These are phyloP conservation scores for Petaurus breviceps DNA, from an alignment of 2,113 vertebrate genomes.

Conservation along the genomic window DNA sequence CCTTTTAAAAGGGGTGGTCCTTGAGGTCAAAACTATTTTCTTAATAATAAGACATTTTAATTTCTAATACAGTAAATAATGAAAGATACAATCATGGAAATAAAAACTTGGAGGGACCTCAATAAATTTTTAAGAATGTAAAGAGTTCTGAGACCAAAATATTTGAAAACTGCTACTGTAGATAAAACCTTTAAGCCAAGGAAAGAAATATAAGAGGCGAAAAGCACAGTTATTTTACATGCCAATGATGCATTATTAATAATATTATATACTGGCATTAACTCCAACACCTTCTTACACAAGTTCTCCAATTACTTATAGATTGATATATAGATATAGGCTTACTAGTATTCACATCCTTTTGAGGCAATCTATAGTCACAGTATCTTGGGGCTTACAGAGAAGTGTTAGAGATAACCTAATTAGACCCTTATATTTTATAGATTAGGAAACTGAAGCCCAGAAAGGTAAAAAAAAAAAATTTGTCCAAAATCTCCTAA, in stretches of 20 bases:
- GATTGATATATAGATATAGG: not conserved
- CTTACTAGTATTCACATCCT: not conserved
- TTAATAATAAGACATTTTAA: not conserved
- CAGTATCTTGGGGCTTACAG: not conserved
- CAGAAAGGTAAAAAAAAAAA: not conserved
- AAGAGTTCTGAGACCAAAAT: not conserved
- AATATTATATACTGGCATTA: not conserved
- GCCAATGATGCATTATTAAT: not conserved
- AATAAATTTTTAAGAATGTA: not conserved
- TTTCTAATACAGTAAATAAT: no score
- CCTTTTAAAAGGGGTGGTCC: not conserved
- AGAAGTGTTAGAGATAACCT: not conserved
- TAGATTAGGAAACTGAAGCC: not conserved
- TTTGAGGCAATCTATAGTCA: not conserved
- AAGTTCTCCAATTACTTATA: not conserved
- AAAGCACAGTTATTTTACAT: not conserved
- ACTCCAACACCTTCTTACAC: not conserved
- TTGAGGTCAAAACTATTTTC: not conserved
- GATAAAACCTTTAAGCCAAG: not conserved
- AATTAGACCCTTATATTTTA: not conserved
- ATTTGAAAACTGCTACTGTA: not conserved
- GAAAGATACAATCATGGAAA: not conserved
- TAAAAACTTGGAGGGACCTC: not conserved
- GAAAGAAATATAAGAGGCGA: not conserved
- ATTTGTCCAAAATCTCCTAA: not conserved